Base-by-base conservation (phyloP, 2,113 vertebrate species). In the Megaptera novaeangliae region DNA sequence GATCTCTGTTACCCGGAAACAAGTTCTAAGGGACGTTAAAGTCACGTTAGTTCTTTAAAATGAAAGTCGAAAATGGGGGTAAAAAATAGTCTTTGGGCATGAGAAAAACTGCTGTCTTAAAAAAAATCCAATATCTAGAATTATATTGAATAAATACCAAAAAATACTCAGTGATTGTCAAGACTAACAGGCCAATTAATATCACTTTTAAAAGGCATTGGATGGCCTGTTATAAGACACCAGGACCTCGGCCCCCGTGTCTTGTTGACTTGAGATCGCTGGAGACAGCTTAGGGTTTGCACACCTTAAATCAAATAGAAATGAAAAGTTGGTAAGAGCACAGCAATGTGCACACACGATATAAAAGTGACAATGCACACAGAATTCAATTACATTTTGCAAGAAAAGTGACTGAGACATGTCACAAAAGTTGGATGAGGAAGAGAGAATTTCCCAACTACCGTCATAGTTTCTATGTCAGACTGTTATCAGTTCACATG, bases 401-500 rank as follows among this genome's bases (percentile, higher is more conserved):
- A 94, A 52, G 80, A 94, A 86, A 95, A 94, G 85, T 90, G 95
- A 63, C 91, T 49, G 74, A 87, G 55, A n/a, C 31, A 66, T 82
- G 84, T 92, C 87, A 63, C 74, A 88, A 92, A 97, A 49, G 44
- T 64, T 91, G 13, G 12, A 2, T 11, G 31, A 41, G 31, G 20
- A 63, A 17, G 39, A 88, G 46, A 81, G 66, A 57, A 92, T 29
- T 95, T 81, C 88, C 93, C 89, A 95, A 94, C 78, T 94, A 96
- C 96, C 80, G 61, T 86, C 87, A 69, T 27, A 41, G 96, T 96
- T 97, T 78, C 86, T 44, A 80, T 86, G 61, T 90, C 82, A 55
- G 96, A 8, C 68, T 82, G 80, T 64, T 74, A 66, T 91, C 95
- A 97, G 90, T 96, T 95, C 96, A 94, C 74, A 86, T 94, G 97